These are phyloP conservation scores for Sphecodes monilicornis DNA, from an alignment of 2,888 invertebrate genomes.

Conservation along the genomic window DNA sequence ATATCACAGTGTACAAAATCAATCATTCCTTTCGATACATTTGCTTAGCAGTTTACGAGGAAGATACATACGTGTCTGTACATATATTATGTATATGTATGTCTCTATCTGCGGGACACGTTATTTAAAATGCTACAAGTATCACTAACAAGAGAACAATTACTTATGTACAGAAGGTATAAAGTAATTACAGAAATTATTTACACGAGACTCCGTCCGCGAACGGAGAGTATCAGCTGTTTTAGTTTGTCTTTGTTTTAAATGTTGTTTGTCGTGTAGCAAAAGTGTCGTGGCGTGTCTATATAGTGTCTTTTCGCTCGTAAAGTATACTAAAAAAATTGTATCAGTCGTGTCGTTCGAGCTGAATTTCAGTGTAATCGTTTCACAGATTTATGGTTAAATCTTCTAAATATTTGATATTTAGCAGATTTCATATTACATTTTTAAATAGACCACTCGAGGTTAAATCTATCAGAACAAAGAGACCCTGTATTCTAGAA, in stretches of 20 bases:
- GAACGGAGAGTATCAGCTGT: conserved; percentile 16
- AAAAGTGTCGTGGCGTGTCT: conserved; percentile 17
- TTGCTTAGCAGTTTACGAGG: neutral
- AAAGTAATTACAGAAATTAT: conserved; percentile 60
- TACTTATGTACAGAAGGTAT: conserved; percentile 64
- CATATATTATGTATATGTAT: neutral
- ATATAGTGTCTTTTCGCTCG: neutral
- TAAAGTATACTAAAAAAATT: neutral
- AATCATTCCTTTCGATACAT: neutral
- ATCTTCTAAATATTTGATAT: no score
- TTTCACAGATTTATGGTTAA: neutral
- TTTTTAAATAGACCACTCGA: neutral
- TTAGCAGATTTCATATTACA: no score
- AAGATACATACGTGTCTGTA: neutral
- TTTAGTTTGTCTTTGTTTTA: neutral
- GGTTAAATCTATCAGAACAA: no score
- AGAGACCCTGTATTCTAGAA: no score
- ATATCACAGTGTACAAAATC: conserved; percentile 24
- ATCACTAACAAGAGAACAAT: conserved; percentile 29
- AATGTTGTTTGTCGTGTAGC: neutral
- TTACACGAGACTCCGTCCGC: conserved; percentile 40
- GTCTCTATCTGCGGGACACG: conserved; percentile 22
- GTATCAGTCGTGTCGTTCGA: neutral
- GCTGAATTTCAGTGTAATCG: conserved; percentile 6
- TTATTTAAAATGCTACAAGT: conserved; percentile 34